phyloP scores from a whole-genome alignment of 2,888 invertebrate genomes.

The Acholoe squamosa region DNA sequence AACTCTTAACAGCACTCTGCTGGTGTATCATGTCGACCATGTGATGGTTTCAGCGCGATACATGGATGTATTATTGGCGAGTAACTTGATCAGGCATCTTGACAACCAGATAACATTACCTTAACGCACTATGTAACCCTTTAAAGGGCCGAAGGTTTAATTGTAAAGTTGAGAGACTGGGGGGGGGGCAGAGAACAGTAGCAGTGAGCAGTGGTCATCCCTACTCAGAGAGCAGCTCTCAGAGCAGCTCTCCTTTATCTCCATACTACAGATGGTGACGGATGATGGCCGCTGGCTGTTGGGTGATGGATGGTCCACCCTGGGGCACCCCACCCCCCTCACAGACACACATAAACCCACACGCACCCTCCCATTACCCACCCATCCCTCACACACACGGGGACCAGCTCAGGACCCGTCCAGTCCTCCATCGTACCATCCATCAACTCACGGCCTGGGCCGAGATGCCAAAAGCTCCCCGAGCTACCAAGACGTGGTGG shows the following conservation, averaged over 20 bases:
- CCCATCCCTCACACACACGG: background rate
- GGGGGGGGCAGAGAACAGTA: background rate
- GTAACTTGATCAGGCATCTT: too few relatives aligned
- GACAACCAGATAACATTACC: too few relatives aligned
- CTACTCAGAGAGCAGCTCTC: background rate
- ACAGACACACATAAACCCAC: background rate
- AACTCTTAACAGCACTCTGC: too few relatives aligned
- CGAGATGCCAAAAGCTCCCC: background rate
- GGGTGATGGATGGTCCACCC: constrained; percentile 18
- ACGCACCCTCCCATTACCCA: background rate
- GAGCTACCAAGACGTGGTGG: constrained; percentile 25
- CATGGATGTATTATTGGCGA: too few relatives aligned
- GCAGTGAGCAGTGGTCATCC: background rate
- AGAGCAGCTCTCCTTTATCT: constrained; percentile 2
- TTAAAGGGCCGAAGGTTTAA: too few relatives aligned
- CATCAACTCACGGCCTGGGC: background rate
- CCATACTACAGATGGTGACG: constrained; percentile 17
- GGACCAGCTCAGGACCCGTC: background rate
- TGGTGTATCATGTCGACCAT: too few relatives aligned
- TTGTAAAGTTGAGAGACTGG: too few relatives aligned
- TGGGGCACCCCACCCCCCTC: background rate
- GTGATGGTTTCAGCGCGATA: too few relatives aligned
- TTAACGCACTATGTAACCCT: too few relatives aligned
- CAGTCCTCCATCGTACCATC: background rate
- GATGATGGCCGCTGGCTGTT: background rate